Conservation (phyloP, 2,113 vertebrate species). For the Atractosteus spatula region DNA sequence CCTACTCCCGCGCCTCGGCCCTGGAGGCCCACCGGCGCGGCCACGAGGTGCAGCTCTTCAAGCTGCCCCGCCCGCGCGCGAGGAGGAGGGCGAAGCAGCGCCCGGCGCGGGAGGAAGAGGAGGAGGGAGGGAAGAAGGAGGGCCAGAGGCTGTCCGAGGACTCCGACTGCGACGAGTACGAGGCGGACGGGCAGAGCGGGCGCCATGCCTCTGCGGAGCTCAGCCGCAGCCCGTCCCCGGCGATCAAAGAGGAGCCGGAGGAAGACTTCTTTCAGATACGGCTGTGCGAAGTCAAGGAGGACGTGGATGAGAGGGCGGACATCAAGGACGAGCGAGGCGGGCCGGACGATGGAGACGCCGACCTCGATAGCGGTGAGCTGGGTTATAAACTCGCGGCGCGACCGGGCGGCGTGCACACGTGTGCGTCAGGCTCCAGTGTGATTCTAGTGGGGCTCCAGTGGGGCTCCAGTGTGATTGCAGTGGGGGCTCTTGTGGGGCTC, state of each 20-base stretch:
- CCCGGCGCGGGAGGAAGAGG: conserved; percentile 25
- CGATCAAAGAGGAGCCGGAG: conserved; percentile 39
- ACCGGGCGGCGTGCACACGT: too few relatives aligned
- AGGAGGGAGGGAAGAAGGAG: conserved; percentile 15
- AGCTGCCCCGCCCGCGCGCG: conserved; percentile 39
- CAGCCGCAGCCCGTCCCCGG: conserved; percentile 8
- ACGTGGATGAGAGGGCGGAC: conserved; percentile 13
- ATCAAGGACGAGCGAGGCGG: neutral
- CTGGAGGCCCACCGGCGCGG: conserved; percentile 71
- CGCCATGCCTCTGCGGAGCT: conserved; percentile 21
- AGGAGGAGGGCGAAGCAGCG: conserved; percentile 26
- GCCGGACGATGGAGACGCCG: conserved; percentile 13
- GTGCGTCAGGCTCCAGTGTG: too few relatives aligned
- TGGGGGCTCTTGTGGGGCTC: too few relatives aligned
- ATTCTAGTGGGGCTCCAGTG: too few relatives aligned
- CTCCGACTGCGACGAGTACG: conserved; percentile 42
- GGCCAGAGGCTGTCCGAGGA: conserved; percentile 46
- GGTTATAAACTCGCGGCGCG: too few relatives aligned
- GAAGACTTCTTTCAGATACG: conserved; percentile 25
- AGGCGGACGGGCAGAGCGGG: neutral
- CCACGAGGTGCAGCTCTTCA: conserved; percentile 70
- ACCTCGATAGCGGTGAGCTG: conserved; percentile 26
- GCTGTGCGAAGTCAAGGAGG: conserved; percentile 19
- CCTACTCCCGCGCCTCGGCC: conserved; percentile 69
- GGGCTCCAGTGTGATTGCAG: too few relatives aligned